Base-by-base conservation (phyloP, 1,140 invertebrate genomes). In the Polypedilum vanderplanki region DNA sequence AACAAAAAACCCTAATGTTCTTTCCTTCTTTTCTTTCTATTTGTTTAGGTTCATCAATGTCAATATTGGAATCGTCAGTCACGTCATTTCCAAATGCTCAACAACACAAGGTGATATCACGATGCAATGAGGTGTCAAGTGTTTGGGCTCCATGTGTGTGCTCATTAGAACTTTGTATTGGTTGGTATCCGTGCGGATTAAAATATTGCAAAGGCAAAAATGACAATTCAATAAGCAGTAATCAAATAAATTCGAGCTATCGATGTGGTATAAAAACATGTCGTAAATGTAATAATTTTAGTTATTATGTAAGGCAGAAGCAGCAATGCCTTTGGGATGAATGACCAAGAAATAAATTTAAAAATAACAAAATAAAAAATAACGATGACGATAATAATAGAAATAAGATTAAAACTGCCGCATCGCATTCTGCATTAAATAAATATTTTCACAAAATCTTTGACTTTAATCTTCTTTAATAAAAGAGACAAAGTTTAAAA, bases 201-300 rank as follows among this genome's bases (percentile, higher is more conserved):
- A 97, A 97, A 82, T 97, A 96, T 83, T 98, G 96, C 82, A 93
- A 94, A 79, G 92, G 91, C 10, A 81, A 81, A 75, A 78, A 87
- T 10, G 80, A 82, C 77, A 73, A 76, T 65, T 74, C 77, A 41
- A 76, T 76, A 1, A 78, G 77, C 15, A 57, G 46, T 57, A 79
- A 80, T 70, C 79, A 80, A 75, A 84, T 85, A 22, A 83, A 83
- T 40, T 78, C 86, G 77, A 90, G 88, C 76, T 96, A 96, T 83
- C 86, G 95, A 15, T 98, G 96, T 83, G 96, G 96, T 74, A 98
- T 98, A 80, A 95, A 96, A 84, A 97, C 95, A 5, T 98, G 96
- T 83, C 90, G 90, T 79, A 91, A 93, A 81, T 96, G 94, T 84
- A 89, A 92, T 80, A 88, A 90, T 77, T 97, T 95, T 83, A 88